Percentiles rank a stretch among this genome's conserved stretches.
Evolutionary conservation across 2,113 vertebrate species (phyloP).

Genomic region (Scalopus aquaticus): DNA sequence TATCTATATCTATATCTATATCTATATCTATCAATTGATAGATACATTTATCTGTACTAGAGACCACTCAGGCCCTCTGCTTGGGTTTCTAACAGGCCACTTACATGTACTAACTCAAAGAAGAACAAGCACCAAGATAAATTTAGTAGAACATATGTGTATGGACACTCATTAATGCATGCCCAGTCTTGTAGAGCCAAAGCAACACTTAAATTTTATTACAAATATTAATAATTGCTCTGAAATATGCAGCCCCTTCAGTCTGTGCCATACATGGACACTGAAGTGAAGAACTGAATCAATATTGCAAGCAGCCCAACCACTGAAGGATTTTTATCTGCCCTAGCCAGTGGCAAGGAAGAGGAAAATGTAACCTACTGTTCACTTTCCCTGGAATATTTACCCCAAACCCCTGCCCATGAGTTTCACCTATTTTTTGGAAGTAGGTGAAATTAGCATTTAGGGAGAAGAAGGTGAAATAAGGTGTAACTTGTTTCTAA

Average conservation of each 20-base stretch:
- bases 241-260: not conserved
- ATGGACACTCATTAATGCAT: not conserved
- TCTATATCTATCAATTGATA: too few relatives aligned
- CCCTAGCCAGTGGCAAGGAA: not conserved
- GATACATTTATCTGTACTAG: not conserved
- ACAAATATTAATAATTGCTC: not conserved
- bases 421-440: not conserved
- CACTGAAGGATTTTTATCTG: not conserved
- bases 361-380: not conserved
- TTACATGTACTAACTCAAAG: not conserved
- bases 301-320: not conserved
- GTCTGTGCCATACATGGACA: not conserved
- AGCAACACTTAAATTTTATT: slow-evolving; percentile 17
- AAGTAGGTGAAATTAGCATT: not conserved
- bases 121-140: not conserved
- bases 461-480: not conserved
- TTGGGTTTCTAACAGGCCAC: not conserved
- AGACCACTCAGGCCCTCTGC: not conserved
- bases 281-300: not conserved
- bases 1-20: too few relatives aligned
- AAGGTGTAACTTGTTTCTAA: not conserved
- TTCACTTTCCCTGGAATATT: not conserved
- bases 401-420: not conserved
- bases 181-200: not conserved
- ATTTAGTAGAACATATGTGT: not conserved